phyloP scores from a whole-genome alignment of 2,888 invertebrate genomes.

The Tachina grossa region DNA sequence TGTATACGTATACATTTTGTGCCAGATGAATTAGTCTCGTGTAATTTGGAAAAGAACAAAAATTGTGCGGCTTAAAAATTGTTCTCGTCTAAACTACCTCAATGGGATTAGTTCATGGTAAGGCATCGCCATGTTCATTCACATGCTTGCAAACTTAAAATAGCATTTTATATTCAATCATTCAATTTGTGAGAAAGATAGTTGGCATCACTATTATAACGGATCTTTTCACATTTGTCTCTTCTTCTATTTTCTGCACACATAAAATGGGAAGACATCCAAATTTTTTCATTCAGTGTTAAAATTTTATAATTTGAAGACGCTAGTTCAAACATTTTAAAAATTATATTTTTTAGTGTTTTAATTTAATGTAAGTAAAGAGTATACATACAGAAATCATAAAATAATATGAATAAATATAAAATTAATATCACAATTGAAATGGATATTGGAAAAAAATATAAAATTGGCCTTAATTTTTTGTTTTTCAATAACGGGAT shows the following conservation, averaged over 20 bases:
- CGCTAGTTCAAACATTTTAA: constrained; percentile 38
- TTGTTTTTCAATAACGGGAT: background rate
- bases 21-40: too few relatives aligned
- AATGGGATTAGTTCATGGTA: too few relatives aligned
- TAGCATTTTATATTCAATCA: background rate
- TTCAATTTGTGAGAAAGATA: background rate
- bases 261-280: constrained; percentile 11
- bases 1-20: too few relatives aligned
- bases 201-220: constrained; percentile 58
- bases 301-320: constrained; percentile 60
- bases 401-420: too few relatives aligned
- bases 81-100: too few relatives aligned
- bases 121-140: too few relatives aligned
- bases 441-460: too few relatives aligned
- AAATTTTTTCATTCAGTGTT: constrained; percentile 51
- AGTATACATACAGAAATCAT: constrained; percentile 1
- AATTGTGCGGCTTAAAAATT: too few relatives aligned
- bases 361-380: constrained; percentile 68
- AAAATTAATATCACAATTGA: too few relatives aligned
- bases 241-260: constrained; percentile 31
- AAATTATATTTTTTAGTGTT: constrained; percentile 62
- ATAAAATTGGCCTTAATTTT: too few relatives aligned
- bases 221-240: constrained; percentile 43
- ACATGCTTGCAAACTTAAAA: too few relatives aligned
- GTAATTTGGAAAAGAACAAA: too few relatives aligned